Percentiles rank a stretch among this genome's conserved stretches.
phyloP scores from a whole-genome alignment of 2,888 invertebrate species.

The Melieria crassipennis region DNA sequence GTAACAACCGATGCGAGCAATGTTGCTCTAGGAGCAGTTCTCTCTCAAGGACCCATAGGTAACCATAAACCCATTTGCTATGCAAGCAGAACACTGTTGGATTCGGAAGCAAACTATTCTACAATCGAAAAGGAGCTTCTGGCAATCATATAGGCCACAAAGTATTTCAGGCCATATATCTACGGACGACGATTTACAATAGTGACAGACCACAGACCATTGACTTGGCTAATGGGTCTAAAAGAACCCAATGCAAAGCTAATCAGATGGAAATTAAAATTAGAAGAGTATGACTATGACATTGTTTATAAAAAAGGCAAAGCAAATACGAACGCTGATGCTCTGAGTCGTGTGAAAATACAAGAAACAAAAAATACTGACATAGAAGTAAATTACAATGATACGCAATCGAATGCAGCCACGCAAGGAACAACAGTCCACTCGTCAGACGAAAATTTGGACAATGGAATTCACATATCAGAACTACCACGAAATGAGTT shows the following conservation, averaged over 20 bases:
- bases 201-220: conserved; percentile 1
- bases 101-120: conserved; percentile 46
- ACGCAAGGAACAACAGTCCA: not conserved
- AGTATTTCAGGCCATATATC: conserved; percentile 20
- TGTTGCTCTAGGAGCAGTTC: conserved; percentile 47
- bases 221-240: not conserved
- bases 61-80: conserved; percentile 47
- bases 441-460: not conserved
- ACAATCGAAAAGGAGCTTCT: conserved; percentile 39
- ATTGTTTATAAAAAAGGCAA: conserved; percentile 9
- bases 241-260: conserved; percentile 1
- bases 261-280: not conserved
- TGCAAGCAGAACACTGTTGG: conserved; percentile 47
- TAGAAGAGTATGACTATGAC: not conserved
- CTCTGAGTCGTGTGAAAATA: not conserved
- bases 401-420: not conserved
- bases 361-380: not conserved
- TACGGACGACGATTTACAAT: not conserved
- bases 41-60: conserved; percentile 51
- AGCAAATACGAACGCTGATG: conserved; percentile 3
- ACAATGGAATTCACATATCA: not conserved
- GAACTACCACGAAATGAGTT: conserved; percentile 1
- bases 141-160: conserved; percentile 14
- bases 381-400: too few relatives aligned
- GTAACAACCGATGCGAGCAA: not conserved